Percentiles rank a stretch among this genome's conserved stretches.
These are phyloP conservation scores for Charina bottae DNA, from an alignment of 2,113 vertebrate genomes.

Conservation along the genomic window DNA sequence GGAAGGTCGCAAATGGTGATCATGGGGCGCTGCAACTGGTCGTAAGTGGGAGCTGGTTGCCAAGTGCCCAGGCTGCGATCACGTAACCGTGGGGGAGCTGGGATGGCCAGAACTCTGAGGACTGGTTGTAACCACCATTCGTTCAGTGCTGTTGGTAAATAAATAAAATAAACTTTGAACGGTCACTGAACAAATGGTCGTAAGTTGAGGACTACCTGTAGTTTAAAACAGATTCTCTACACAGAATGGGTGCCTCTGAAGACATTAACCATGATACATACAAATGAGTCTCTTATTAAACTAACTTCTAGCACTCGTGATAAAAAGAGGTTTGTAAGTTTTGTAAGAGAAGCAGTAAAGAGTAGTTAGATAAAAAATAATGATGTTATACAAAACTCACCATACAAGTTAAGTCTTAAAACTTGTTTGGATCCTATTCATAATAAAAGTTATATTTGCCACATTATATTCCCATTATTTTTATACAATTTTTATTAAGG, in stretches of 20 bases:
- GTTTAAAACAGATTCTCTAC: neutral
- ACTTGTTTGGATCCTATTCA: slow-evolving; percentile 24
- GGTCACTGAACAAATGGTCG: neutral
- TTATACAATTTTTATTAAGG: too few species aligned
- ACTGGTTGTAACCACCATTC: neutral
- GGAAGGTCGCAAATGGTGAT: neutral
- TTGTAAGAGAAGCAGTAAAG: slow-evolving; percentile 7
- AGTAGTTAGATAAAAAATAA: slow-evolving; percentile 29
- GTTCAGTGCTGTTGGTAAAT: neutral
- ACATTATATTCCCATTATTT: too few species aligned
- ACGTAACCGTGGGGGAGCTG: too few species aligned
- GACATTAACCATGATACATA: neutral
- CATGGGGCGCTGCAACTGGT: neutral
- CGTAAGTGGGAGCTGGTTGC: neutral
- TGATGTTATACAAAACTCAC: neutral
- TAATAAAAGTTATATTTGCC: slow-evolving; percentile 26
- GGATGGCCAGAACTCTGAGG: neutral
- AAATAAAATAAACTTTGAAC: too few species aligned
- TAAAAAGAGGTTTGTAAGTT: slow-evolving; percentile 23
- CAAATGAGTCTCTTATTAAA: slow-evolving; percentile 1
- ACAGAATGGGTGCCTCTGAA: neutral
- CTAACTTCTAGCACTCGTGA: neutral
- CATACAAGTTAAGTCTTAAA: neutral
- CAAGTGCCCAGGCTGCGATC: too few species aligned
- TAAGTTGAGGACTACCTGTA: neutral